These are phyloP conservation scores for Pachyramphus minor DNA, from an alignment of 2,113 vertebrate genomes.

Conservation along the genomic window DNA sequence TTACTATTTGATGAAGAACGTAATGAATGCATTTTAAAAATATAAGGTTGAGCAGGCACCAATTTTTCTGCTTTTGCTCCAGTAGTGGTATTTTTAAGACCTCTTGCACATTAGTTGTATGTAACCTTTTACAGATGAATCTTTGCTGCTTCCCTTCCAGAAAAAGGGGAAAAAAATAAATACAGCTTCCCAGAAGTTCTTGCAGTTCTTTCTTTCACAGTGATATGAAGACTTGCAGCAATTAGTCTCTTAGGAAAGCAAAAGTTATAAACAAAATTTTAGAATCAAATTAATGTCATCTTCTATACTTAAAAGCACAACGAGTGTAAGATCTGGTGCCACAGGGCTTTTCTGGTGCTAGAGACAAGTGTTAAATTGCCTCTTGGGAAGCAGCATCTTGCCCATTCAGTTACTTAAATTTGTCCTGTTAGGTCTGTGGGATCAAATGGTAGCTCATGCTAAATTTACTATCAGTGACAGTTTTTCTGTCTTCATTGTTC, in stretches of 20 bases:
- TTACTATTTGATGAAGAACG: not conserved
- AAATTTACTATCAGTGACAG: not conserved
- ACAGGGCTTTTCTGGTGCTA: not conserved
- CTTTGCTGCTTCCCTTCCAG: not conserved
- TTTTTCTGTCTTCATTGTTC: not conserved
- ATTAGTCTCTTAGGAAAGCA: not conserved
- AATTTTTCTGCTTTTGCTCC: not conserved
- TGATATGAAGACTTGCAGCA: not conserved
- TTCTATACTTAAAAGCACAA: not conserved
- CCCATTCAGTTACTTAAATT: not conserved
- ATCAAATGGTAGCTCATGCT: not conserved
- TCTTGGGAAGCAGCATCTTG: not conserved
- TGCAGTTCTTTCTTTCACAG: not conserved
- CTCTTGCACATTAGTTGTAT: not conserved
- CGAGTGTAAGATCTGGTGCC: accelerated
- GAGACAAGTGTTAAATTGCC: not conserved
- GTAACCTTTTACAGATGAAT: not conserved
- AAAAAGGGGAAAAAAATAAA: not conserved
- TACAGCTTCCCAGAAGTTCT: not conserved
- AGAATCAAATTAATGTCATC: not conserved
- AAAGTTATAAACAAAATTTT: not conserved
- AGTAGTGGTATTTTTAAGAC: not conserved
- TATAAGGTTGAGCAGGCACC: not conserved
- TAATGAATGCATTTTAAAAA: not conserved
- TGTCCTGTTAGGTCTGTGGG: not conserved